Conservation (phyloP, 2,888 invertebrate species). For the Sinotaia quadrata region DNA sequence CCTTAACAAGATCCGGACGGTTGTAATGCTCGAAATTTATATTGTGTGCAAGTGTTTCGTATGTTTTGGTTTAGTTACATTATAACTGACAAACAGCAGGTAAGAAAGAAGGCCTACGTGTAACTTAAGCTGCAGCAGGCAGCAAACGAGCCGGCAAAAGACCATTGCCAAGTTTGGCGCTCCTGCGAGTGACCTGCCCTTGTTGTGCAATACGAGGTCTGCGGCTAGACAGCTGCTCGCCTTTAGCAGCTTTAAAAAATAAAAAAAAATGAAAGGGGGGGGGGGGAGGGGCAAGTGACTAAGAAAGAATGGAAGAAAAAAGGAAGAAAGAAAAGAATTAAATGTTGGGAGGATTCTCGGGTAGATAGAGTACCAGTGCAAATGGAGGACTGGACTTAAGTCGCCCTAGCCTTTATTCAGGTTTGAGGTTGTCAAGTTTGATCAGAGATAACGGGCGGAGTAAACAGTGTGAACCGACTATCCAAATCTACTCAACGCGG, state of each 20-base stretch:
- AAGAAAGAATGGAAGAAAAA: conserved; percentile 2
- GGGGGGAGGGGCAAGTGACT: not conserved
- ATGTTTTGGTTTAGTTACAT: no score
- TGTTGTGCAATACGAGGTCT: conserved; percentile 23
- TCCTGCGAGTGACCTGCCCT: not conserved
- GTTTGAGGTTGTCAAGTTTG: no score
- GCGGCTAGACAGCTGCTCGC: conserved; percentile 17
- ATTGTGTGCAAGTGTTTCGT: no score
- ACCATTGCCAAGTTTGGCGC: conserved; percentile 23
- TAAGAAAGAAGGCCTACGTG: no score
- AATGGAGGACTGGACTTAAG: not conserved
- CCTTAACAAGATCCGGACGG: no score
- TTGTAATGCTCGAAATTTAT: no score
- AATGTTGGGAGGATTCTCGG: not conserved
- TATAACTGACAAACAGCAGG: no score
- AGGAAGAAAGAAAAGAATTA: not conserved
- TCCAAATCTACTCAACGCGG: no score
- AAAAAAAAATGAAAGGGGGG: not conserved
- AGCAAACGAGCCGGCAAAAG: not conserved
- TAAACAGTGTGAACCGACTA: no score
- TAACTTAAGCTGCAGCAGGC: not conserved
- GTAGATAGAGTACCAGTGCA: not conserved
- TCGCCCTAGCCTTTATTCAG: no score
- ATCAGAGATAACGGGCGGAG: no score
- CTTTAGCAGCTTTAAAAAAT: not conserved